These are phyloP conservation scores for Drosophila parabipectinata DNA, from an alignment of 1,140 invertebrate species.

Conservation along the genomic window DNA sequence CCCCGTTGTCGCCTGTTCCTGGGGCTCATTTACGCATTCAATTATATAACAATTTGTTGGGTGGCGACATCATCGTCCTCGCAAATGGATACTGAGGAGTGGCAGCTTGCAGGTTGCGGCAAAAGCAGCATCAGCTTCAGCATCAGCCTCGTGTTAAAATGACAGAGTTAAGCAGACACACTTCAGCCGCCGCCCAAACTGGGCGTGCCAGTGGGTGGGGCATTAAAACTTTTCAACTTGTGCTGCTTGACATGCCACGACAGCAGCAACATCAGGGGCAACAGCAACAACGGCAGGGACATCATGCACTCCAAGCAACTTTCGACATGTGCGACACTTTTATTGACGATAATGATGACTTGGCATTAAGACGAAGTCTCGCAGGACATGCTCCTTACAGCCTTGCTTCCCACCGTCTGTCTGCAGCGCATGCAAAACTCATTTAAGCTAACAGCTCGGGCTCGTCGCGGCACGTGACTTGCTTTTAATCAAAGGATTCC, in stretches of 20 bases:
- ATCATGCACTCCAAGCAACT: slow-evolving; percentile 74
- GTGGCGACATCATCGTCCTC: slow-evolving; percentile 49
- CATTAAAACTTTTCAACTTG: slow-evolving; percentile 76
- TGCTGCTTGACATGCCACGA: slow-evolving; percentile 43
- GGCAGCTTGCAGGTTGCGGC: slow-evolving; percentile 26
- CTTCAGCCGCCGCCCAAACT: slow-evolving; percentile 38
- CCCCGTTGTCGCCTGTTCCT: slow-evolving; percentile 27
- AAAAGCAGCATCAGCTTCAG: neutral
- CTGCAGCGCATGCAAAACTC: slow-evolving; percentile 74
- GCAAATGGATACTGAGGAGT: neutral
- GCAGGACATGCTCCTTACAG: slow-evolving; percentile 7
- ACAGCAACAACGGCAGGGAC: slow-evolving; percentile 42
- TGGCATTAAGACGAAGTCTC: slow-evolving; percentile 37
- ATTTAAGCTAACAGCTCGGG: slow-evolving; percentile 62
- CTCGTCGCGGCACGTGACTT: slow-evolving; percentile 60
- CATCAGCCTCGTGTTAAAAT: slow-evolving; percentile 57
- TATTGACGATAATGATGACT: slow-evolving; percentile 83
- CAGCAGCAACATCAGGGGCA: slow-evolving; percentile 37
- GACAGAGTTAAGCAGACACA: slow-evolving; percentile 66
- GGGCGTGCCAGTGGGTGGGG: slow-evolving; percentile 1
- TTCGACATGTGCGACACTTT: slow-evolving; percentile 80
- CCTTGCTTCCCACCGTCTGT: neutral
- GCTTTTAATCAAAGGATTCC: slow-evolving; percentile 52
- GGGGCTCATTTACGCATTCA: slow-evolving; percentile 63
- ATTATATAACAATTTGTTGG: slow-evolving; percentile 73